phyloP scores from a whole-genome alignment of 2,797 vertebrate species.

The Tapera naevia region DNA sequence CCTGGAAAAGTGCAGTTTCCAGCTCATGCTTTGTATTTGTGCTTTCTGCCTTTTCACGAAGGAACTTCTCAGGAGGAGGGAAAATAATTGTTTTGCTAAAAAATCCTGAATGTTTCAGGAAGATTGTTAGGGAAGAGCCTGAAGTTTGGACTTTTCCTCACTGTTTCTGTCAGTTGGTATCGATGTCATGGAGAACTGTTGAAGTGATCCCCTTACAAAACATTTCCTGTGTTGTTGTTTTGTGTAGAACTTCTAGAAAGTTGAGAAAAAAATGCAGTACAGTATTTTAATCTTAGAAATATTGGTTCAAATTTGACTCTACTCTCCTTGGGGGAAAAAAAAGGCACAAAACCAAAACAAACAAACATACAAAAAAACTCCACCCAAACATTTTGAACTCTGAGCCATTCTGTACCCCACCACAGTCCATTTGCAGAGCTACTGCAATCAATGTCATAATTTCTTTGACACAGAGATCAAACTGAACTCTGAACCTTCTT shows the following conservation, averaged over 20 bases:
- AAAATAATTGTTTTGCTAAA: background rate
- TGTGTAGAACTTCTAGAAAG: background rate
- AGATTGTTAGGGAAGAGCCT: background rate
- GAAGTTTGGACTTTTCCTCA: background rate
- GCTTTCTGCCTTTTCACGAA: background rate
- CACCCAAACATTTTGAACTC: no score
- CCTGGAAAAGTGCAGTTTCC: background rate
- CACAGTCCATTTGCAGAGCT: background rate
- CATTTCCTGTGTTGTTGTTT: background rate
- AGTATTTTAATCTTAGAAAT: background rate
- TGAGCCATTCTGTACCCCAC: no score
- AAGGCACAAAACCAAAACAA: no score
- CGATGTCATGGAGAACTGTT: background rate
- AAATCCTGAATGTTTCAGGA: background rate
- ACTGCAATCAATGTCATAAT: rapidly evolving
- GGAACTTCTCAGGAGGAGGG: background rate
- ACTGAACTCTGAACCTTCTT: background rate
- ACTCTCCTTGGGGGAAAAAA: background rate
- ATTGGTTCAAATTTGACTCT: background rate
- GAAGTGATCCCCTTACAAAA: background rate
- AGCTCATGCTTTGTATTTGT: background rate
- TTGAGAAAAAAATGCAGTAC: background rate
- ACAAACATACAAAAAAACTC: no score
- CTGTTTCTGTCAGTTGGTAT: background rate
- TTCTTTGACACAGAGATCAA: background rate